Evolutionary conservation across 2,113 vertebrate genomes (phyloP).

Genomic region (Ictalurus furcatus): DNA sequence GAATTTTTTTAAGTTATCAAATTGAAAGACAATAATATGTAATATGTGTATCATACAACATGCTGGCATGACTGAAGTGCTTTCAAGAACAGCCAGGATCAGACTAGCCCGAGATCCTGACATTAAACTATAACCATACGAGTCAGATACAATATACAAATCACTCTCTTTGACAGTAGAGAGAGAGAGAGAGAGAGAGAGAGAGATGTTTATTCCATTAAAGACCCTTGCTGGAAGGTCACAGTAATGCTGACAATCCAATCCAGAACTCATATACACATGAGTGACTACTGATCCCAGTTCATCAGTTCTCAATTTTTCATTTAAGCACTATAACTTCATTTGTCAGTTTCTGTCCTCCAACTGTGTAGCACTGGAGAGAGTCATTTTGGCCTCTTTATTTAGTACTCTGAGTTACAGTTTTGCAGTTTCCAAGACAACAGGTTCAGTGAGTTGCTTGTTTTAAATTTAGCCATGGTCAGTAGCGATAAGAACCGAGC

Average conservation of each 20-base stretch:
- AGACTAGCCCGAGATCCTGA: not conserved
- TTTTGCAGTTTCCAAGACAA: conserved; percentile 40
- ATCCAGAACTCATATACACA: not conserved
- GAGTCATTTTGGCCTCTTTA: not conserved
- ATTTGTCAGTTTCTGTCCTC: not conserved
- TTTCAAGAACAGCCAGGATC: not conserved
- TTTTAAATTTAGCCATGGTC: conserved; percentile 23
- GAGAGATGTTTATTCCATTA: not conserved
- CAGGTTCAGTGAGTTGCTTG: conserved; percentile 9
- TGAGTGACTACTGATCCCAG: not conserved
- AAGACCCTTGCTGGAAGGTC: conserved; percentile 7
- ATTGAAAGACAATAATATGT: not conserved
- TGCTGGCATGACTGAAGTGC: not conserved
- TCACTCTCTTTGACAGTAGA: not conserved
- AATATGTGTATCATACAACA: not conserved
- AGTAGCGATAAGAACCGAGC: not conserved
- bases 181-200: not conserved
- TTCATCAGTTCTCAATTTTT: not conserved
- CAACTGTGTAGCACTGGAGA: not conserved
- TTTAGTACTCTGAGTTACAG: not conserved
- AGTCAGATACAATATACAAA: not conserved
- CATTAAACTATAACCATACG: not conserved
- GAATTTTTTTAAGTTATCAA: not conserved
- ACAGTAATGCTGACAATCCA: not conserved
- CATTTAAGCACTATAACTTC: not conserved